phyloP scores from a whole-genome alignment of 1,140 invertebrate species.

The Cryptotermes secundus region DNA sequence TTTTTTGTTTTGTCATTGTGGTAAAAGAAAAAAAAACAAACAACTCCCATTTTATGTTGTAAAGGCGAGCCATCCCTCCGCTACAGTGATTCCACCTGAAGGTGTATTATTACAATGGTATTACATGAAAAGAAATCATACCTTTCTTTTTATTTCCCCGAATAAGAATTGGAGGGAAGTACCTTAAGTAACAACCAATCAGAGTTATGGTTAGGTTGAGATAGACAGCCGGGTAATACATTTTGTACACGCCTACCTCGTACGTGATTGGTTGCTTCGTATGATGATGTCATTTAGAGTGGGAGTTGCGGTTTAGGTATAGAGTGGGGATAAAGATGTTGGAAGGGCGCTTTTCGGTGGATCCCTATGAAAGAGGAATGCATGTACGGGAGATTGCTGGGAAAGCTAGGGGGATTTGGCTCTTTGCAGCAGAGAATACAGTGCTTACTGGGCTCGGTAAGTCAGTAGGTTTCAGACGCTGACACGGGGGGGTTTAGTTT shows the following conservation, averaged over 20 bases:
- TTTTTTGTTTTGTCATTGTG: conserved; percentile 29
- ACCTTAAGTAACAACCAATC: not conserved
- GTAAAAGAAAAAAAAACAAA: conserved; percentile 23
- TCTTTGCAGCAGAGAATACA: too few species aligned
- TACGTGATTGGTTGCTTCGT: not conserved
- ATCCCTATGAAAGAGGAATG: not conserved
- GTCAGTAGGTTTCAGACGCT: not conserved
- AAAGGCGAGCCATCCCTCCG: not conserved
- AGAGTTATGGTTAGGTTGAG: not conserved
- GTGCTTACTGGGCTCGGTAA: not conserved
- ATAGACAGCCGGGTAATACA: not conserved
- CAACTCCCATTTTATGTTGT: conserved; percentile 26
- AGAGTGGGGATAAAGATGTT: not conserved
- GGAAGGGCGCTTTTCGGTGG: not conserved
- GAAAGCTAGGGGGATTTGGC: too few species aligned
- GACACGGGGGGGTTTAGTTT: not conserved
- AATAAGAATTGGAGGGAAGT: not conserved
- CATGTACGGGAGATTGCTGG: not conserved
- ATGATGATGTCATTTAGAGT: not conserved
- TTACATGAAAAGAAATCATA: not conserved
- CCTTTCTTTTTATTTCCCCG: too few species aligned
- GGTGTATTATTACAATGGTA: not conserved
- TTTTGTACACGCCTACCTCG: not conserved
- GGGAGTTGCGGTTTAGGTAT: not conserved
- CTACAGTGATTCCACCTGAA: conserved; percentile 24